These are phyloP conservation scores for Drosophila auraria DNA, from an alignment of 1,140 invertebrate species.

Conservation along the genomic window DNA sequence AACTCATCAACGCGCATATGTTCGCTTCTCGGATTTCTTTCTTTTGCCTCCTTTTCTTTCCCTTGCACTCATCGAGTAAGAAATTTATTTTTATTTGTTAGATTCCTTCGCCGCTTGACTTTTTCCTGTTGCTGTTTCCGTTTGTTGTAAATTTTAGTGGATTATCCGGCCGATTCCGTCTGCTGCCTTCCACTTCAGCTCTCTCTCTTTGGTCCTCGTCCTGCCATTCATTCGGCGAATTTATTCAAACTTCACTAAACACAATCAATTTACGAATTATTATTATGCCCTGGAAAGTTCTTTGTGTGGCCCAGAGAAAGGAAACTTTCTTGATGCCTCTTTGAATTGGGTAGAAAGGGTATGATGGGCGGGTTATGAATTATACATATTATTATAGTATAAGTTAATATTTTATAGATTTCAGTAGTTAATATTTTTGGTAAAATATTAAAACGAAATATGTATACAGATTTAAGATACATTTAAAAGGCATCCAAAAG, in stretches of 20 bases:
- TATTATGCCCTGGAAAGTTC: constrained; percentile 61
- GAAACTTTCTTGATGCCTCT: constrained; percentile 27
- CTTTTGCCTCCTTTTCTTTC: constrained; percentile 3
- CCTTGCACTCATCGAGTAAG: constrained; percentile 37
- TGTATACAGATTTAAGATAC: neutral
- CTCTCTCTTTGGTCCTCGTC: neutral
- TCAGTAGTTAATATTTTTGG: too few relatives aligned
- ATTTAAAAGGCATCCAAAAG: neutral
- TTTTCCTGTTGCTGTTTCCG: constrained; percentile 83
- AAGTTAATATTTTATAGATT: too few relatives aligned
- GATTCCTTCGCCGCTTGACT: constrained; percentile 64
- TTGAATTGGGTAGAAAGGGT: neutral
- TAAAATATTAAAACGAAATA: too few relatives aligned
- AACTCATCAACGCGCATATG: constrained; percentile 82
- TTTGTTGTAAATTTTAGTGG: constrained; percentile 83
- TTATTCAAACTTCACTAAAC: constrained; percentile 84
- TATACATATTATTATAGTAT: neutral
- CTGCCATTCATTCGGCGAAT: constrained; percentile 59
- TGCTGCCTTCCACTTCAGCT: constrained; percentile 26
- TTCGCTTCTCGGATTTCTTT: constrained; percentile 41
- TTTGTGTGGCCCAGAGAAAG: constrained; percentile 38
- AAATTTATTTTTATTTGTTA: constrained; percentile 83
- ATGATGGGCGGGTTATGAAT: neutral
- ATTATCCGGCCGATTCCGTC: constrained; percentile 72
- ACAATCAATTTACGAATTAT: constrained; percentile 84